Evolutionary conservation across 92 coral and sea anemone species (phyloP).

Genomic region (Palythoa grandiflora): DNA sequence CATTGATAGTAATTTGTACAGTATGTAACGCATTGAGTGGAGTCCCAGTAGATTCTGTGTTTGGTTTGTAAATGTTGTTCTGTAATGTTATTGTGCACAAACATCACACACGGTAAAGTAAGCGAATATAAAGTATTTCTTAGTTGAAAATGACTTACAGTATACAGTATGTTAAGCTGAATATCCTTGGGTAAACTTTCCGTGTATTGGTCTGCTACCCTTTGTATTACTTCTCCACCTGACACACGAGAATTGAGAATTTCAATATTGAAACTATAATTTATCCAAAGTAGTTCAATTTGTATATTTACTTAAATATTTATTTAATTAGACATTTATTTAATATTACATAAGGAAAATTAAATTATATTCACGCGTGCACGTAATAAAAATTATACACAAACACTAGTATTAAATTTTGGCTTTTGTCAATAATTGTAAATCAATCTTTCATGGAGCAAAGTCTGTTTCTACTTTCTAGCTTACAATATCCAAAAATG

Average conservation of each 20-base stretch:
- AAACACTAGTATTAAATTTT: too few relatives aligned
- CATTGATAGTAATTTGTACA: too few relatives aligned
- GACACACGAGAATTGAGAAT: not conserved
- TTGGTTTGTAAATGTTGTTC: too few relatives aligned
- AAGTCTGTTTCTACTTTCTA: too few relatives aligned
- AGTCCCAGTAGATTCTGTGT: too few relatives aligned
- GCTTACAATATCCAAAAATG: too few relatives aligned
- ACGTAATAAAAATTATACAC: too few relatives aligned
- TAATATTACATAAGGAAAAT: too few relatives aligned
- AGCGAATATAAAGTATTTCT: not conserved
- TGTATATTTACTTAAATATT: not conserved
- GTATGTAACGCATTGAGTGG: too few relatives aligned
- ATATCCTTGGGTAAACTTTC: conserved; percentile 19
- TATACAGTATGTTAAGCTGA: conserved; percentile 30
- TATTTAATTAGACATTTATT: not conserved
- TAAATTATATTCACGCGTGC: too few relatives aligned
- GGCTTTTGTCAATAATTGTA: too few relatives aligned
- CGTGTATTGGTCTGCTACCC: conserved; percentile 10
- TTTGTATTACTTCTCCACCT: conserved; percentile 28
- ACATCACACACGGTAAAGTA: not conserved
- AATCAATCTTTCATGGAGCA: too few relatives aligned
- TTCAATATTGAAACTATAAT: not conserved
- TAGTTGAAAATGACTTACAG: conserved; percentile 10
- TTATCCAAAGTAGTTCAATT: not conserved
- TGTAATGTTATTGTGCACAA: not conserved